Base-by-base conservation (phyloP, 2,888 invertebrate species). In the Colostygia pectinataria region DNA sequence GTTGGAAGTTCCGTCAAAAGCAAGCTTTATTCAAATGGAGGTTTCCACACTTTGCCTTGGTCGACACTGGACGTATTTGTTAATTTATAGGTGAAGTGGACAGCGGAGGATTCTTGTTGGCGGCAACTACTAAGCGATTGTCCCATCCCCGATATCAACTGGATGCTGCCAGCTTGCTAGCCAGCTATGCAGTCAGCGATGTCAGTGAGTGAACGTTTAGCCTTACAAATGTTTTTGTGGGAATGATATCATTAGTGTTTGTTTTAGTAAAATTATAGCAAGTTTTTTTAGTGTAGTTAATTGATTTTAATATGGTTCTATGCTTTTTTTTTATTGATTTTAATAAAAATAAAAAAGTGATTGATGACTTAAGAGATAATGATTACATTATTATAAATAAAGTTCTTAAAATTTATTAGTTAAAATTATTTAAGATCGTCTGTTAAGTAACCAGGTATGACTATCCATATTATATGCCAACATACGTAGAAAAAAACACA, bases 51-150 rank as follows among this genome's bases (percentile, higher is more conserved):
- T 70, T 74, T 69, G 64, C 62, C 62, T 66, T 61, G 53, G 60
- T 61, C 44, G 52, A 42, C 51, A 55, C 65, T 54, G 70, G 79
- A 80, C 78, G 70, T 80, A 80, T 80, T 82, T 73, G 73, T 80
- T 83, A 80, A 83, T 80, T 80, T 83, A 80, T 77, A 74, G 75
- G 64, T 70, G 67, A 71, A 67, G 61, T 66, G 63, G 57, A 53
- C 52, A 57, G 50, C 52, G 55, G 51, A 64, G 44, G 57, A 55
- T 46, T 33, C 15, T 15, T 44, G 48, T 44, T 41, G 48, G 48
- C 53, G 53, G 53, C 53, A 28, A 48, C 48, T 53, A 53, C 53
- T 53, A 53, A 53, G 48, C 44, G 44, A 53, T 44, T 48, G 48
- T 45, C 33, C 37, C 48, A 48, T 45, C 48, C 18, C 24, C 39